These are phyloP conservation scores for Chlamydotis undulata DNA, from an alignment of 2,113 vertebrate genomes.

Conservation along the genomic window DNA sequence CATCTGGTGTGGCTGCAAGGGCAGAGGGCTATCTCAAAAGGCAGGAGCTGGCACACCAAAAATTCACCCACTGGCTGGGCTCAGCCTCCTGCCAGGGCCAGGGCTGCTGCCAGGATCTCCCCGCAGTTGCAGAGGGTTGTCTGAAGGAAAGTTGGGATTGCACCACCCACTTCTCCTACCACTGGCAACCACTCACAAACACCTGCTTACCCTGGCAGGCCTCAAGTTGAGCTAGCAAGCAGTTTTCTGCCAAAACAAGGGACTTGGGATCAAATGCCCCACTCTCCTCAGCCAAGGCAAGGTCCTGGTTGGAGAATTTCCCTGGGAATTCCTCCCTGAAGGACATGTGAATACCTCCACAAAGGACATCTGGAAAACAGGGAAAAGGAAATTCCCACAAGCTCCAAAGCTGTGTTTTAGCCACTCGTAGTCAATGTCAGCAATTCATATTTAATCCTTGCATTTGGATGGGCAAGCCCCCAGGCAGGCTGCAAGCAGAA, in stretches of 20 bases:
- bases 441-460: background rate
- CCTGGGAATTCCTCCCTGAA: background rate
- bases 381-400: background rate
- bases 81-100: background rate
- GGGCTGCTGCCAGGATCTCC: background rate
- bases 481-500: background rate
- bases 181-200: background rate
- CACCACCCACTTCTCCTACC: background rate
- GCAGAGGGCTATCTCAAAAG: background rate
- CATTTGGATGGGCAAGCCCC: background rate
- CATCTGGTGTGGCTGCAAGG: background rate
- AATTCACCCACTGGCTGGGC: background rate
- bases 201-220: background rate
- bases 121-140: rapidly evolving
- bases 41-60: background rate
- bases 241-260: background rate
- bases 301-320: background rate
- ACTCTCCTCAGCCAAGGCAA: background rate
- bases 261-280: background rate
- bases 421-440: background rate
- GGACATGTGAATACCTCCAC: no score
- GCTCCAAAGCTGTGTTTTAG: background rate
- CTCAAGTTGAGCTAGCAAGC: background rate
- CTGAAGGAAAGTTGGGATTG: background rate
- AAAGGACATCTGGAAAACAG: background rate